phyloP scores from a whole-genome alignment of 2,113 vertebrate genomes.

The Asarcornis scutulata region DNA sequence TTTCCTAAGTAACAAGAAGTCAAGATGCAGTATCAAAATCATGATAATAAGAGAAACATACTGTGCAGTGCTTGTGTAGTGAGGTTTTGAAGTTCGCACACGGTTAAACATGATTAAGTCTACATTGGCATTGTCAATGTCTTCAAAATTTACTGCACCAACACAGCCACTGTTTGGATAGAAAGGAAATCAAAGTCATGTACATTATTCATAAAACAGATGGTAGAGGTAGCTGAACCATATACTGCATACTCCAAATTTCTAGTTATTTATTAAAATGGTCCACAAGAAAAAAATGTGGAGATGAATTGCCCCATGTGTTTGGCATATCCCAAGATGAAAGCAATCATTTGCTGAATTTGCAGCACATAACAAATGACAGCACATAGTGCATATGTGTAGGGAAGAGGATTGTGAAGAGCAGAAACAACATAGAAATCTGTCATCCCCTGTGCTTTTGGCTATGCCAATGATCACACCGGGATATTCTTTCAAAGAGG shows the following conservation, averaged over 20 bases:
- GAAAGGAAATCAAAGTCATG: neutral
- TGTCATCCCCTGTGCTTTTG: neutral
- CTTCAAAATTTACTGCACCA: constrained; percentile 74
- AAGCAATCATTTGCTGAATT: constrained; percentile 16
- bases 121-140: constrained; percentile 65
- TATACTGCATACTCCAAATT: neutral
- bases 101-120: constrained; percentile 62
- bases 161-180: constrained; percentile 68
- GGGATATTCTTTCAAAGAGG: neutral
- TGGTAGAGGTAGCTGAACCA: neutral
- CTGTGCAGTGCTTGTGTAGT: constrained; percentile 43
- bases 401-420: neutral
- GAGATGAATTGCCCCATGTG: neutral
- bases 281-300: neutral
- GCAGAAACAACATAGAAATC: neutral
- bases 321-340: constrained; percentile 1
- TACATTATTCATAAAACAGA: constrained; percentile 49
- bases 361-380: neutral
- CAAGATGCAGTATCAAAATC: neutral
- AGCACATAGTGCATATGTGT: neutral
- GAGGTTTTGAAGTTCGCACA: constrained; percentile 46
- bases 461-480: neutral
- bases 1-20: neutral
- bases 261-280: constrained; percentile 51
- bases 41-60: constrained; percentile 20